Base-by-base conservation (phyloP, 2,113 vertebrate genomes). In the Psilopsiagon aurifrons region DNA sequence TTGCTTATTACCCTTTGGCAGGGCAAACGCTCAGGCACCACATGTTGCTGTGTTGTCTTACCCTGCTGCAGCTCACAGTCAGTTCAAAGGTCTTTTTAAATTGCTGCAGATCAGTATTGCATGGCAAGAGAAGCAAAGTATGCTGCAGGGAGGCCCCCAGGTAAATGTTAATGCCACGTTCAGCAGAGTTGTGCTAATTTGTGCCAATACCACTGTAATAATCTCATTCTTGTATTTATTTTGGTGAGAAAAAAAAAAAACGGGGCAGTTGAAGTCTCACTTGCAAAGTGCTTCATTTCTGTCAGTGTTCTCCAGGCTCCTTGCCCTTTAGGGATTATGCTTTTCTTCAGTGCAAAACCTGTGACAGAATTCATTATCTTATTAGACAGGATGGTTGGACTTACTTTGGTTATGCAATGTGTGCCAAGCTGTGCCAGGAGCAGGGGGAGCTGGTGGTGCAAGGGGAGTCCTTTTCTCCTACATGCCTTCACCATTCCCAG, bases 351-450 rank as follows among this genome's bases (percentile, higher is more conserved):
- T 75, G 81, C 73, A 68, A 55, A 84, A 95, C 74, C 84, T 82
- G 89, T 94, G 94, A 87, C 93, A 91, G 87, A 71, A 37, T 57
- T 91, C 77, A 88, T 96, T 87, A 92, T 79, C 41, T 7, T 85
- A 85, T 95, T 90, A 76, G 87, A 73, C 73, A 29, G 86, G 94
- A 94, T 86, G 76, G 83, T 64, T 74, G 70, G 52, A 82, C 41
- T 94, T 92, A 79, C n/a, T 95, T 82, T 64, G 68, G 91, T 95
- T 95, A 91, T 68, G 89, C 81, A 94, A 91, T 44, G 46, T 54
- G 73, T 66, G 73, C 69, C 1, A 28, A 73, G 52, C 67, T 46
- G 75, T 25, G n/a, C 44, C 1, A 5, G 29, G 88, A 92, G 71
- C 63, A 41, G 67, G 52, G 82, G 31, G 55, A 88, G 90, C 83